Percentiles rank a stretch among this genome's conserved stretches.
phyloP scores from a whole-genome alignment of 2,888 invertebrate species.

The Resseliella maxima region DNA sequence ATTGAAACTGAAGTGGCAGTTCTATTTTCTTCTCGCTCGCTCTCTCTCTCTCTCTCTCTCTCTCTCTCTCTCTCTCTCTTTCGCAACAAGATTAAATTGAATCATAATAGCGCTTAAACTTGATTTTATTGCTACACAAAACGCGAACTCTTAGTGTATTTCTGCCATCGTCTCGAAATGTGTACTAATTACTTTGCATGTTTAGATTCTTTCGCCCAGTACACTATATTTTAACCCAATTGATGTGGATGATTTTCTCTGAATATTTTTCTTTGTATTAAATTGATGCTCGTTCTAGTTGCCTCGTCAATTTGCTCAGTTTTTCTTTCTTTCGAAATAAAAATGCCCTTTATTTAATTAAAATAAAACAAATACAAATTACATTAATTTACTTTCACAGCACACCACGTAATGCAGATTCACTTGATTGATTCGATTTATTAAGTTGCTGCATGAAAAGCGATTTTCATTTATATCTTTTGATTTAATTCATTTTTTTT shows the following conservation, averaged over 20 bases:
- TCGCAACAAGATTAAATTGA: constrained; percentile 45
- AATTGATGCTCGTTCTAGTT: not conserved
- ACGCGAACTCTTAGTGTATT: not conserved
- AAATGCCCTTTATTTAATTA: constrained; percentile 43
- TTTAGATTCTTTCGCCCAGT: not conserved
- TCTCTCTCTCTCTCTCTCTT: too few species aligned
- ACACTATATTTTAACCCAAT: constrained; percentile 33
- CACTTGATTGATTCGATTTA: constrained; percentile 19
- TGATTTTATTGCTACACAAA: constrained; percentile 48
- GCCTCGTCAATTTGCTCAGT: not conserved
- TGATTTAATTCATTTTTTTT: not conserved
- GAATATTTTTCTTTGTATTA: not conserved
- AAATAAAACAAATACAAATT: constrained; percentile 46
- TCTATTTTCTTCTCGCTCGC: too few species aligned
- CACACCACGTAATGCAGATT: constrained; percentile 27
- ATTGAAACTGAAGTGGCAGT: constrained; percentile 44
- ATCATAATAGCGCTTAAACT: constrained; percentile 40
- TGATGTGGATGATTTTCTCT: not conserved
- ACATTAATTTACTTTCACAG: constrained; percentile 39
- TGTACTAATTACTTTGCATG: constrained; percentile 47
- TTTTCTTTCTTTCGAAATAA: not conserved
- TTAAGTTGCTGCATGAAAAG: not conserved
- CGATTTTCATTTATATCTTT: not conserved
- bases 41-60: too few species aligned
- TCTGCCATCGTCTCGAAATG: not conserved